Conservation (phyloP, 53 echinoderm and acorn worm species). For the Echinometra lucunter region DNA sequence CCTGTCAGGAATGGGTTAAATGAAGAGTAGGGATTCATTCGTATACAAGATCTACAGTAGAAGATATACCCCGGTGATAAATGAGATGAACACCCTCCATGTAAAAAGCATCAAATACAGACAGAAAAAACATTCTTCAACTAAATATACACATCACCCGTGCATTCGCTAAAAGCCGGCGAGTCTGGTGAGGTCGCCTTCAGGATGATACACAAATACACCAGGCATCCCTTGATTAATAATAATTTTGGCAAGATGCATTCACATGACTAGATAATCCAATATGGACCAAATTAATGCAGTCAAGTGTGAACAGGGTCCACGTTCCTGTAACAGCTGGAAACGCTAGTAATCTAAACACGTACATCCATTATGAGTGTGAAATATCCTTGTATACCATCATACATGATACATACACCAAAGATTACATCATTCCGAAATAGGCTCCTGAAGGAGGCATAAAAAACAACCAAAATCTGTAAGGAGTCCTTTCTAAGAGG, state of each 20-base stretch:
- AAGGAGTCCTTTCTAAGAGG: not conserved
- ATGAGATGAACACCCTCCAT: not conserved
- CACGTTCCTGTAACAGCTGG: not conserved
- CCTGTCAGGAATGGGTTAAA: not conserved
- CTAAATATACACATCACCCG: not conserved
- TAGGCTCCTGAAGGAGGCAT: not conserved
- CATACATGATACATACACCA: too few species aligned
- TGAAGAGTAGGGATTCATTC: not conserved
- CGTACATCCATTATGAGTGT: not conserved
- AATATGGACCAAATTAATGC: not conserved
- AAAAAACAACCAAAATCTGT: not conserved
- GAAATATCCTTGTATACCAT: not conserved
- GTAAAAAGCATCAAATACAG: not conserved
- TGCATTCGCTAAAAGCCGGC: too few species aligned
- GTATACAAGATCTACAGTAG: not conserved
- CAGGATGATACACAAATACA: too few species aligned
- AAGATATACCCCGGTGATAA: not conserved
- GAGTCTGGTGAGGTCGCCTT: too few species aligned
- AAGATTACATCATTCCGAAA: not conserved
- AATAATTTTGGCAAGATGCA: not conserved
- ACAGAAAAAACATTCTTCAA: not conserved
- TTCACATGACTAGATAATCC: not conserved
- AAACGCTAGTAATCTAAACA: not conserved
- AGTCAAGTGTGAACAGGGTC: not conserved
- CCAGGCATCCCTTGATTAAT: not conserved